phyloP scores from a whole-genome alignment of 2,888 invertebrate genomes.

The Ophraella communa region DNA sequence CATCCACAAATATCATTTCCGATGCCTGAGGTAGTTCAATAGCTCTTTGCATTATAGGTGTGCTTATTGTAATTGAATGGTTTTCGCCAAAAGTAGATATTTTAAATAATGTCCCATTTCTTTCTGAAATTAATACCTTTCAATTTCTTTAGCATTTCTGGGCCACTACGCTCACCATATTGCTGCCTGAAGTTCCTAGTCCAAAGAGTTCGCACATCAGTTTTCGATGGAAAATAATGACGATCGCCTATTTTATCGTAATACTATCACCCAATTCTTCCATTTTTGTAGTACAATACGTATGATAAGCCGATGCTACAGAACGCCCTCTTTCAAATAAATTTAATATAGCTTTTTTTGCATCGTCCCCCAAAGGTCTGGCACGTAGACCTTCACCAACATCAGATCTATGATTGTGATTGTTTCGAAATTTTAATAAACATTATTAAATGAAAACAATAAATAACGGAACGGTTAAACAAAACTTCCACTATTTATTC shows the following conservation, averaged over 20 bases:
- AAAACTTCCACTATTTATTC: too few relatives aligned
- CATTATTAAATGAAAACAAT: too few relatives aligned
- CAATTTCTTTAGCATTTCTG: constrained; percentile 10
- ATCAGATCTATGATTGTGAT: too few relatives aligned
- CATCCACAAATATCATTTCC: constrained; percentile 31
- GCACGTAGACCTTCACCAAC: too few relatives aligned
- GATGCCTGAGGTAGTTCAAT: constrained; percentile 7
- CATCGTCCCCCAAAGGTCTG: too few relatives aligned
- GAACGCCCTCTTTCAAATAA: constrained; percentile 19
- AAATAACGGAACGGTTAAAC: too few relatives aligned
- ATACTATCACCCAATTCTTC: constrained; percentile 18
- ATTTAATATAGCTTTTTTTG: constrained; percentile 5
- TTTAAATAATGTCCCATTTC: too few relatives aligned
- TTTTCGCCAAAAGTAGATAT: too few relatives aligned
- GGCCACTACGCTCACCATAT: constrained; percentile 15
- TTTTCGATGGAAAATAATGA: constrained; percentile 23
- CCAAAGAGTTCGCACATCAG: constrained; percentile 30
- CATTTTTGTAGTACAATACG: constrained; percentile 12
- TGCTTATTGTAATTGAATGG: constrained; percentile 25
- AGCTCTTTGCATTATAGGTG: constrained; percentile 31
- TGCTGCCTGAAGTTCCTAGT: constrained; percentile 3
- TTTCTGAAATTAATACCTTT: too few relatives aligned
- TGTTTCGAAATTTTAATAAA: too few relatives aligned
- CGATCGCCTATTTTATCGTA: constrained; percentile 2
- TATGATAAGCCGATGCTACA: constrained; percentile 21